Percentiles rank a stretch among this genome's conserved stretches.
These are phyloP conservation scores for Ptyas mucosa DNA, from an alignment of 2,113 vertebrate genomes.

Conservation along the genomic window DNA sequence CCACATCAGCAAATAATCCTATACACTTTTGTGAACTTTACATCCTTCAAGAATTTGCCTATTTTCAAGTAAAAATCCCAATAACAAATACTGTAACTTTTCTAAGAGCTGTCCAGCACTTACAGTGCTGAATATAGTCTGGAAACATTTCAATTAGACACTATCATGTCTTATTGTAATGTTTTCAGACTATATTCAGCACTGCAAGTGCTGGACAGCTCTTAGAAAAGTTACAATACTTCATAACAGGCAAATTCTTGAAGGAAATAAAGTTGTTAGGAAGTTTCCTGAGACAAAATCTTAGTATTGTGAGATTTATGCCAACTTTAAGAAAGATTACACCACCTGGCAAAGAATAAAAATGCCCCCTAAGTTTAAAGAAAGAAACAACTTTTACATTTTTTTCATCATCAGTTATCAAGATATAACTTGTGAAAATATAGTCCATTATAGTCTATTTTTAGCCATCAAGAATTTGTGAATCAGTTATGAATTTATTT, in stretches of 20 bases:
- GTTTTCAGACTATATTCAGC: neutral
- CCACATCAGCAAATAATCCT: neutral
- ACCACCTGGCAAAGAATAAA: neutral
- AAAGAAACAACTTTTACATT: neutral
- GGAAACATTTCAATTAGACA: neutral
- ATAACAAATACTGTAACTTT: neutral
- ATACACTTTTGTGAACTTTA: neutral
- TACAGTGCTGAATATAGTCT: neutral
- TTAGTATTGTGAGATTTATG: neutral
- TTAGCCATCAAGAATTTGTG: neutral
- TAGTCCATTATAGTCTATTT: neutral
- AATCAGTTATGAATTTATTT: neutral
- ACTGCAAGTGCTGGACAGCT: neutral
- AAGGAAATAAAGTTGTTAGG: neutral
- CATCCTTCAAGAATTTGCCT: neutral
- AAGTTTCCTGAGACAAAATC: neutral
- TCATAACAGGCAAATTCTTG: neutral
- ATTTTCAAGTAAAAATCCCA: neutral
- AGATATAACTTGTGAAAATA: neutral
- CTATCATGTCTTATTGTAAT: neutral
- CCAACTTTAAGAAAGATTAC: neutral
- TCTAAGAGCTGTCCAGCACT: neutral
- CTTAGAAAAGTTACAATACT: neutral
- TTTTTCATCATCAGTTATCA: neutral
- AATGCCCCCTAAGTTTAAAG: neutral